Evolutionary conservation across 2,797 vertebrate species (phyloP).

Genomic region (Hippopotamyrus pictus): DNA sequence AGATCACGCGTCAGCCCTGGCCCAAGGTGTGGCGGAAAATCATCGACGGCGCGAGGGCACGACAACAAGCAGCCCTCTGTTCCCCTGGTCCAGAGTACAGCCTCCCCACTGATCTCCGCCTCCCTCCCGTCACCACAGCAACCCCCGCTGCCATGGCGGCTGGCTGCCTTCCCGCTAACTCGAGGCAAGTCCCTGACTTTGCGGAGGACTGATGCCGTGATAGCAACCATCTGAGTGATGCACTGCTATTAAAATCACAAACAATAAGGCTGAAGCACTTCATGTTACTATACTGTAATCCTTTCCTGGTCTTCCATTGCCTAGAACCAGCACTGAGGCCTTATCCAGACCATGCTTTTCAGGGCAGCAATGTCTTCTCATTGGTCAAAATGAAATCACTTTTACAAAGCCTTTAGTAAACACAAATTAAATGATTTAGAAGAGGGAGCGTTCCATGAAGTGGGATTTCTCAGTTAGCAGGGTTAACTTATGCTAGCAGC

Average conservation of each 20-base stretch:
- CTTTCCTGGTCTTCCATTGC: neutral
- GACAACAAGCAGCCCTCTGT: conserved; percentile 25
- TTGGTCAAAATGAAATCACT: neutral
- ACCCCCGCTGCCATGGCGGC: conserved; percentile 16
- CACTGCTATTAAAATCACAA: neutral
- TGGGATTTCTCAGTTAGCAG: neutral
- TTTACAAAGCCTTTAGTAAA: neutral
- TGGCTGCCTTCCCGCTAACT: neutral
- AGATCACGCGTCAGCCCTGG: neutral
- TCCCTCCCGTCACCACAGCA: conserved; percentile 23
- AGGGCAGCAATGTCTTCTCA: neutral
- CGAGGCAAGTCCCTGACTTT: neutral
- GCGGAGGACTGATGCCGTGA: neutral
- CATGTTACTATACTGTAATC: neutral
- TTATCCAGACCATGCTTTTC: neutral
- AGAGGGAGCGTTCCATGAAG: neutral
- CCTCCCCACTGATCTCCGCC: neutral
- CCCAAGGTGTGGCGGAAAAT: conserved; percentile 1
- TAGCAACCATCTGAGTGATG: neutral
- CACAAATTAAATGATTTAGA: neutral
- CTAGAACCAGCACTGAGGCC: neutral
- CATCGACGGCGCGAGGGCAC: neutral
- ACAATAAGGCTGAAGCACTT: neutral
- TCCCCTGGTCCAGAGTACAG: neutral
- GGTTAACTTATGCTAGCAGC: neutral